Base-by-base conservation (phyloP, 2,888 invertebrate species). In the Terebella lapidaria region DNA sequence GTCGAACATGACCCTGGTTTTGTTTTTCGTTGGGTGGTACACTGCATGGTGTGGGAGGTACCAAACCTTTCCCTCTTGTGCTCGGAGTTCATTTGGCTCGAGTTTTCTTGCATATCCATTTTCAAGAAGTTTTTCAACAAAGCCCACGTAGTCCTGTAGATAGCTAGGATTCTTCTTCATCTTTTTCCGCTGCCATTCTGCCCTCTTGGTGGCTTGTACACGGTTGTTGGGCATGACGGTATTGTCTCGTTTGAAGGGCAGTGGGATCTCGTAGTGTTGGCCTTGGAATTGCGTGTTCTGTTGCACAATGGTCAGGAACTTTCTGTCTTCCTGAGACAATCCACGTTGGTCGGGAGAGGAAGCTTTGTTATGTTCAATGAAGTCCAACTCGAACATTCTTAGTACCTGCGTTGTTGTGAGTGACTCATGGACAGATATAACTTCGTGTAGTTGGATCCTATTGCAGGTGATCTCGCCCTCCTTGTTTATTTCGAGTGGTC, bases 51-150 rank as follows among this genome's bases (percentile, higher is more conserved):
- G n/a, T n/a, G n/a, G n/a, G n/a, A n/a, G n/a, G n/a, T n/a, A n/a
- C n/a, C n/a, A n/a, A n/a, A n/a, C n/a, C n/a, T n/a, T n/a, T n/a
- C n/a, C n/a, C n/a, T n/a, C n/a, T n/a, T n/a, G n/a, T n/a, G n/a
- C n/a, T n/a, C n/a, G n/a, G n/a, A n/a, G n/a, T n/a, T n/a, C n/a
- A n/a, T n/a, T n/a, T n/a, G n/a, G n/a, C n/a, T n/a, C n/a, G n/a
- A n/a, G n/a, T n/a, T n/a, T n/a, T n/a, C n/a, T n/a, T n/a, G 53
- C 53, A 53, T 53, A 53, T 4, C 53, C 53, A 4, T 53, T 26
- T 15, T 22, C 26, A 25, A 53, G 10, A 22, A 26, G 15, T 26
- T 53, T 27, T 25, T 53, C 53, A 25, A 53, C 20, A 10, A 26
- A 27, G 5, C 10, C 26, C 10, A 27, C 24, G 27, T 53, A 53